A percentile compares a stretch with the other conserved stretches of the same genome.
Conservation (phyloP, 2,113 vertebrate species). For the Antennarius striatus region DNA sequence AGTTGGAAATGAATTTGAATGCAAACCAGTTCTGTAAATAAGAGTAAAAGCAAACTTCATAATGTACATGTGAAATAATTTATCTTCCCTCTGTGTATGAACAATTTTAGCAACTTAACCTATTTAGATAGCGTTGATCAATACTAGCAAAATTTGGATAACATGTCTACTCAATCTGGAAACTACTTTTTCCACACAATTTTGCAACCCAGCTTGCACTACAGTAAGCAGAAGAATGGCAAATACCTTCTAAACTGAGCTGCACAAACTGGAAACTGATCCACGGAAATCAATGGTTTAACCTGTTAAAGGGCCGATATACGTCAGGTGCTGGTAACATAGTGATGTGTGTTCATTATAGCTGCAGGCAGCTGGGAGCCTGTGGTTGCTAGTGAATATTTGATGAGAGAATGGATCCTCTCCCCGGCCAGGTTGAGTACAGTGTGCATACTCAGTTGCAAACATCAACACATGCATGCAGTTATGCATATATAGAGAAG, state of each 20-base stretch:
- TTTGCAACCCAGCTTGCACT: constrained; percentile 3
- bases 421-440: constrained; percentile 67
- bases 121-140: no score
- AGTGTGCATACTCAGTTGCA: constrained; percentile 56
- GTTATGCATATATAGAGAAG: neutral
- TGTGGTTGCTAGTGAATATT: constrained; percentile 80
- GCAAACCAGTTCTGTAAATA: neutral
- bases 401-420: constrained; percentile 81
- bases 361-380: constrained; percentile 75
- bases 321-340: constrained; percentile 34
- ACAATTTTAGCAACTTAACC: neutral
- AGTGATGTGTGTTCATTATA: constrained; percentile 52
- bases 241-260: constrained; percentile 12
- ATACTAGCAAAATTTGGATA: no score
- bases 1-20: neutral
- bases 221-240: neutral
- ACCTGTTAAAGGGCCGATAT: constrained; percentile 35
- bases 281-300: constrained; percentile 15
- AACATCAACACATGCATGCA: constrained; percentile 9
- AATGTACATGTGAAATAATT: no score
- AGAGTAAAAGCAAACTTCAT: no score
- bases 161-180: no score
- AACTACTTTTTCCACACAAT: neutral
- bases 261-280: constrained; percentile 21
- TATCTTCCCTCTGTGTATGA: neutral